Conservation (phyloP, 2,888 invertebrate species). For the Drosophila mercatorum region DNA sequence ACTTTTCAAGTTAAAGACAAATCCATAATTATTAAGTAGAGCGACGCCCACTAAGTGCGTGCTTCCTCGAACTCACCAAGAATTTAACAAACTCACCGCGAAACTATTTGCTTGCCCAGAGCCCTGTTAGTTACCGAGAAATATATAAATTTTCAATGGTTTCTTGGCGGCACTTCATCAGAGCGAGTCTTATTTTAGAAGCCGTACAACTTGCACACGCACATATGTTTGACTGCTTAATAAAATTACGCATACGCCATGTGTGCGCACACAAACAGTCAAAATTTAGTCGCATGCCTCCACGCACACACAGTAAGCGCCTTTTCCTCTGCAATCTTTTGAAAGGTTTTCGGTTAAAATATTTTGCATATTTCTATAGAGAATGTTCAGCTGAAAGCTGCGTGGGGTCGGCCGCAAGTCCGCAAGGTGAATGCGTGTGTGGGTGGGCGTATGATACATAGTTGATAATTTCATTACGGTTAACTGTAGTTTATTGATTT, state of each 20-base stretch:
- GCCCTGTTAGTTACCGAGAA: background rate
- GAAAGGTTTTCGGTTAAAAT: conserved; percentile 75
- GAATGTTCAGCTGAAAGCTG: conserved; percentile 41
- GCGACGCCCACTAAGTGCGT: no score
- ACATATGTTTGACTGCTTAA: conserved; percentile 36
- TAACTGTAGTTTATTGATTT: conserved; percentile 71
- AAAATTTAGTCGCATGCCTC: conserved; percentile 10
- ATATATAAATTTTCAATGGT: conserved; percentile 11
- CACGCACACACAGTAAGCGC: conserved; percentile 24
- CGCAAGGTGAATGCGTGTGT: conserved; percentile 9
- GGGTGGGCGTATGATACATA: conserved; percentile 28
- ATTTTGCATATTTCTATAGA: conserved; percentile 70
- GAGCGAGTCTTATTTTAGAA: conserved; percentile 9
- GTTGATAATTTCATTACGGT: conserved; percentile 73
- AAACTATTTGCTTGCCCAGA: background rate
- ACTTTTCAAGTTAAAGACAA: no score
- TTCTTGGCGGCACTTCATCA: conserved; percentile 25
- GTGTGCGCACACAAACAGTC: conserved; percentile 26
- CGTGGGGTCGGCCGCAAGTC: conserved; percentile 8
- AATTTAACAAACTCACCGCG: no score
- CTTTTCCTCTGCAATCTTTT: conserved; percentile 63
- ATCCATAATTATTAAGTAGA: background rate
- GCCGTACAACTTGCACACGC: background rate
- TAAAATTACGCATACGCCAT: conserved; percentile 55
- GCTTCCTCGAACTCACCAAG: no score